A percentile compares a stretch with the other conserved stretches of the same genome.
Conservation (phyloP, 2,797 vertebrate genomes). For the Myripristis jacobus region DNA sequence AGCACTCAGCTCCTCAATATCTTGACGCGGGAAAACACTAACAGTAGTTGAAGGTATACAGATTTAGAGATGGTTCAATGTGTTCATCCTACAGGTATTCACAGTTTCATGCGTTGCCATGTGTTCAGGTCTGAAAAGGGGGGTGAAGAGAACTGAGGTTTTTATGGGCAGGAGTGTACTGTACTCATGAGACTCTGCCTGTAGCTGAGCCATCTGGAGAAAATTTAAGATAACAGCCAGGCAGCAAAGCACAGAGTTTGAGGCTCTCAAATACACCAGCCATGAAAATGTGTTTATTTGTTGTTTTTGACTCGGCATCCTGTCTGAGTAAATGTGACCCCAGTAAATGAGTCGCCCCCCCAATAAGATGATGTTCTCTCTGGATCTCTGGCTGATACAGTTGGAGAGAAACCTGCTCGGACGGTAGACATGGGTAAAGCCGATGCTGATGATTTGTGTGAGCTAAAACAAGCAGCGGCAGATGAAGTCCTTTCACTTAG, state of each 20-base stretch:
- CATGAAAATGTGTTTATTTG: conserved; percentile 43
- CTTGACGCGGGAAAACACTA: not conserved
- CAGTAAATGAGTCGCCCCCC: not conserved
- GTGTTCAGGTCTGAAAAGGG: not conserved
- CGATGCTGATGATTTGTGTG: conserved; percentile 1
- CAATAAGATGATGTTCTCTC: not conserved
- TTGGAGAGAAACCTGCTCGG: not conserved
- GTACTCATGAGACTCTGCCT: conserved; percentile 1
- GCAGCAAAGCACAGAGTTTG: not conserved
- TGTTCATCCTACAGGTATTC: not conserved
- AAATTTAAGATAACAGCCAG: conserved; percentile 30
- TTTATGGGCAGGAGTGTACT: conserved; percentile 15
- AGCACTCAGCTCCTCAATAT: not conserved
- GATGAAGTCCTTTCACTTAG: not conserved
- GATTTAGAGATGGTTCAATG: not conserved
- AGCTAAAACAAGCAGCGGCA: conserved; percentile 4
- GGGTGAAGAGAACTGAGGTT: not conserved
- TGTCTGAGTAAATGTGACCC: conserved; percentile 6
- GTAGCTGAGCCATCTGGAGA: conserved; percentile 48
- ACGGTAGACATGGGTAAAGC: not conserved
- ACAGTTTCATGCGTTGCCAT: not conserved
- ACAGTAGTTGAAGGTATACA: not conserved
- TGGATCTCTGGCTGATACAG: not conserved
- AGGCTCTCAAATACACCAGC: conserved; percentile 18
- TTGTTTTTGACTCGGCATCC: conserved; percentile 31